Conservation (phyloP, 2,113 vertebrate species). For the Corydoras sp. region DNA sequence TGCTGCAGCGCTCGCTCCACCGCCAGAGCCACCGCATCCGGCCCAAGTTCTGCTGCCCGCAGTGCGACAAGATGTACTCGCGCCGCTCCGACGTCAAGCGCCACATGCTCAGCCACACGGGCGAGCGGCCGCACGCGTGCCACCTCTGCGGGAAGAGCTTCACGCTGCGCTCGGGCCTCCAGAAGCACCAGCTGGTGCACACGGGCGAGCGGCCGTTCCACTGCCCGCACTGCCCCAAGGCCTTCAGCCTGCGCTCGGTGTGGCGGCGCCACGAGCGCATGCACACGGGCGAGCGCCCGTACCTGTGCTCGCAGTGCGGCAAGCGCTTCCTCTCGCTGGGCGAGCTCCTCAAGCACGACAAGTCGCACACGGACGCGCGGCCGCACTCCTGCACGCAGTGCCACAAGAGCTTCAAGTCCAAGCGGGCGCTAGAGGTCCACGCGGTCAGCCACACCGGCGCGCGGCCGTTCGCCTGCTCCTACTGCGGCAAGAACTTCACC, state of each 20-base stretch:
- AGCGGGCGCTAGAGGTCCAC: slow-evolving; percentile 59
- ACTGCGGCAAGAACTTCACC: slow-evolving; percentile 65
- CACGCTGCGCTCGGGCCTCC: slow-evolving; percentile 65
- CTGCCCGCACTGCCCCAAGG: slow-evolving; percentile 62
- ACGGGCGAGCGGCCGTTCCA: slow-evolving; percentile 58
- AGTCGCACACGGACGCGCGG: slow-evolving; percentile 63
- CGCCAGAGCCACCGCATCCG: slow-evolving; percentile 55
- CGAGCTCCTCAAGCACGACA: slow-evolving; percentile 67
- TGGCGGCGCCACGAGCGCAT: slow-evolving; percentile 62
- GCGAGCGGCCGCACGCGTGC: slow-evolving; percentile 62
- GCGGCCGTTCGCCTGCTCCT: slow-evolving; percentile 57
- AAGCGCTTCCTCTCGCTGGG: slow-evolving; percentile 72
- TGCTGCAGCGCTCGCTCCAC: slow-evolving; percentile 58
- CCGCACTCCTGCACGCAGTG: slow-evolving; percentile 64
- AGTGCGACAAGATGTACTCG: slow-evolving; percentile 66
- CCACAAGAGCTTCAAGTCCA: slow-evolving; percentile 59
- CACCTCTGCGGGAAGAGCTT: slow-evolving; percentile 59
- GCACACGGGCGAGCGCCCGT: slow-evolving; percentile 68
- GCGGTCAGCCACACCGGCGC: slow-evolving; percentile 55
- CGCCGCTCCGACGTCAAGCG: slow-evolving; percentile 63
- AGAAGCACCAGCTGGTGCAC: slow-evolving; percentile 60
- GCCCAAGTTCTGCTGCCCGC: slow-evolving; percentile 58
- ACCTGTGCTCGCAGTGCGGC: slow-evolving; percentile 69
- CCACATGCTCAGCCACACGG: slow-evolving; percentile 58
- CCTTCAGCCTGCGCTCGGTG: slow-evolving; percentile 61